These are phyloP conservation scores for Quadroppia sp. DNA, from an alignment of 2,888 invertebrate species.

Conservation along the genomic window DNA sequence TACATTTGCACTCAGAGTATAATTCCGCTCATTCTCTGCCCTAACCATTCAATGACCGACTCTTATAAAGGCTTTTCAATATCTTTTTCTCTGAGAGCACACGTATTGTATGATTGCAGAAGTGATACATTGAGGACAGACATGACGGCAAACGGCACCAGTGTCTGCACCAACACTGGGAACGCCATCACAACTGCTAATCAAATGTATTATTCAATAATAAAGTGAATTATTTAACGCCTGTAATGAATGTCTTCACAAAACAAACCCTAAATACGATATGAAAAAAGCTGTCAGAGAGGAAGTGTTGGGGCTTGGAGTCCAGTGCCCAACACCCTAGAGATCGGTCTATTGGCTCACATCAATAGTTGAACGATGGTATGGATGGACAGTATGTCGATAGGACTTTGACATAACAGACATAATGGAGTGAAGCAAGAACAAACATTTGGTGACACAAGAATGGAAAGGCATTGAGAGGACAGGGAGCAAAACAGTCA, in stretches of 20 bases:
- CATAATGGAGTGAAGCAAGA: background rate
- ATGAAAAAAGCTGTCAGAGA: background rate
- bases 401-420: background rate
- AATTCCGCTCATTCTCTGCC: background rate
- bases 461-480: background rate
- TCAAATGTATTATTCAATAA: slow-evolving; percentile 32
- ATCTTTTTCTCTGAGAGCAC: background rate
- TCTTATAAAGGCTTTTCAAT: slow-evolving; percentile 14
- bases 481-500: slow-evolving; percentile 5
- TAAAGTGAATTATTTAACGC: slow-evolving; percentile 23
- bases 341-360: background rate
- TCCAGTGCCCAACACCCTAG: background rate
- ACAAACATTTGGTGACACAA: background rate
- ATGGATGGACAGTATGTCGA: slow-evolving; percentile 25
- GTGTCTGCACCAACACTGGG: background rate
- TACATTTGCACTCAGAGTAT: background rate
- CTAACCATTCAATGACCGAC: background rate
- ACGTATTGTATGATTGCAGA: background rate
- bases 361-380: background rate
- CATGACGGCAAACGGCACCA: background rate
- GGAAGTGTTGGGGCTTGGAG: background rate
- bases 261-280: slow-evolving; percentile 22
- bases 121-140: slow-evolving; percentile 24
- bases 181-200: background rate
- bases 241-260: background rate